phyloP scores from a whole-genome alignment of 2,113 vertebrate species.

The Lophura nycthemera region DNA sequence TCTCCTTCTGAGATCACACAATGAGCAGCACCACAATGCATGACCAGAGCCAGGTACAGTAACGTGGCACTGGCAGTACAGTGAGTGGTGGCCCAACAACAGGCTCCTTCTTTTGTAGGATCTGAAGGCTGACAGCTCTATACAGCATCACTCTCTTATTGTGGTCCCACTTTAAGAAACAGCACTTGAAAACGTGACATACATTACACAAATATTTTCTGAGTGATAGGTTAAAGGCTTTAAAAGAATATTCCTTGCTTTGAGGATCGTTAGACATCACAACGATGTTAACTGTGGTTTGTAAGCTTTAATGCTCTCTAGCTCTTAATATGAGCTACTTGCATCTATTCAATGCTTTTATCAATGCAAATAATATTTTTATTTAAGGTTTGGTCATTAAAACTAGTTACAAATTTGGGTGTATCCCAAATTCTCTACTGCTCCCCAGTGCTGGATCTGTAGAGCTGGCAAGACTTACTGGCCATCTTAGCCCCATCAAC shows the following conservation, averaged over 20 bases:
- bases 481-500: neutral
- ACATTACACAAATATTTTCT: neutral
- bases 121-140: neutral
- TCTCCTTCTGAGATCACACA: neutral
- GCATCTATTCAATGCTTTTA: neutral
- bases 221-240: neutral
- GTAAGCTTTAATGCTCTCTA: neutral
- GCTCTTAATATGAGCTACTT: neutral
- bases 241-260: neutral
- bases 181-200: neutral
- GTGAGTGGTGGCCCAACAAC: neutral
- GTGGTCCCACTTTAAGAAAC: neutral
- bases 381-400: neutral
- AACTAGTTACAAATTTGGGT: neutral
- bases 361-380: neutral
- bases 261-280: neutral
- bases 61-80: fast-evolving
- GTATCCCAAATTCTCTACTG: neutral
- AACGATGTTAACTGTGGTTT: neutral
- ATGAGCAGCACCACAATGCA: neutral
- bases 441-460: neutral
- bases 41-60: neutral
- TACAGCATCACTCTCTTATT: neutral
- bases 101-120: neutral
- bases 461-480: neutral